Evolutionary conservation across 2,113 vertebrate genomes (phyloP).

Genomic region (Enhydra lutris): DNA sequence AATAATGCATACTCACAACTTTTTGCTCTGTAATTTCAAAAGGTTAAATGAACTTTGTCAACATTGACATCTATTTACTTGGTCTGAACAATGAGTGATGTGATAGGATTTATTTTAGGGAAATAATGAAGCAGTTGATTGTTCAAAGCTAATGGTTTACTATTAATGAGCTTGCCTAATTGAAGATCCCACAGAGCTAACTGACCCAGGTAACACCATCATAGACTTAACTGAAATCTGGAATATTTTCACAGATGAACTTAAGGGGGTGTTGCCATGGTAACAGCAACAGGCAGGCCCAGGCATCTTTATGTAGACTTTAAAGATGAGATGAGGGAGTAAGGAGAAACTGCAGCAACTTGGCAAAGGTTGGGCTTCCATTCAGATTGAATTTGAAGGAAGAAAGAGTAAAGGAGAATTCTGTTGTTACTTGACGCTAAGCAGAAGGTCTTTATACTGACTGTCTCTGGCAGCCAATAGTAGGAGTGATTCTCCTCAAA

Average conservation of each 20-base stretch:
- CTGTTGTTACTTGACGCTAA: background rate
- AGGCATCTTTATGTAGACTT: constrained; percentile 44
- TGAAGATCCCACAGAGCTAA: constrained; percentile 32
- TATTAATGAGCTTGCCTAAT: constrained; percentile 48
- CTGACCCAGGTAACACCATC: constrained; percentile 15
- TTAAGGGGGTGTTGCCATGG: constrained; percentile 26
- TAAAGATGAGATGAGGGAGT: constrained; percentile 34
- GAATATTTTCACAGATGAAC: constrained; percentile 33
- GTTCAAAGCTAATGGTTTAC: constrained; percentile 22
- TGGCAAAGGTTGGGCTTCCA: constrained; percentile 30
- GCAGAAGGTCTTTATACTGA: background rate
- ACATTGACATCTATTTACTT: constrained; percentile 24
- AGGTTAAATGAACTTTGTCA: constrained; percentile 52
- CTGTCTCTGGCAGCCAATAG: background rate
- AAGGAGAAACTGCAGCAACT: background rate
- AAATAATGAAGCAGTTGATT: constrained; percentile 29
- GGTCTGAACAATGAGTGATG: background rate
- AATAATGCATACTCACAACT: constrained; percentile 15
- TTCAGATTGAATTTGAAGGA: constrained; percentile 10
- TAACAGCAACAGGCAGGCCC: constrained; percentile 17
- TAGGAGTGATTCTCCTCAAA: background rate
- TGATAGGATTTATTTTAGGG: constrained; percentile 22
- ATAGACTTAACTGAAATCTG: constrained; percentile 37
- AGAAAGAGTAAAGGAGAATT: background rate
- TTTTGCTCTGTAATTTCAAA: constrained; percentile 27